phyloP scores from a whole-genome alignment of 1,140 invertebrate species.

The Mercenaria mercenaria region DNA sequence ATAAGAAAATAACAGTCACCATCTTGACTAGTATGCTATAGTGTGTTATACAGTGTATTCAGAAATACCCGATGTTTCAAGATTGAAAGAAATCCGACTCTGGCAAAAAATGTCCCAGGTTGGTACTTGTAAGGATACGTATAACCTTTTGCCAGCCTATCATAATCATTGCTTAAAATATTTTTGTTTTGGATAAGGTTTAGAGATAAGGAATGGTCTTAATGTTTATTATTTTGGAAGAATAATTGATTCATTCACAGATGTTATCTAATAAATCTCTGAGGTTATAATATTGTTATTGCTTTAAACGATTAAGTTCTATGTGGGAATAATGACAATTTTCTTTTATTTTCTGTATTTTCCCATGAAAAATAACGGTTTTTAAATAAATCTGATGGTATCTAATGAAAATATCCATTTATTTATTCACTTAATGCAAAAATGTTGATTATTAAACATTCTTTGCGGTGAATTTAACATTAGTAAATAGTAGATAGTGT shows the following conservation, averaged over 20 bases:
- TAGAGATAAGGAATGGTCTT: neutral
- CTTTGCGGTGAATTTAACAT: conserved; percentile 1
- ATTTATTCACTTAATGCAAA: neutral
- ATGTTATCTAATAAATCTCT: conserved; percentile 36
- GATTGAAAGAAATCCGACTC: no score
- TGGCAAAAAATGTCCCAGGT: no score
- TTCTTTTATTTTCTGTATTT: conserved; percentile 43
- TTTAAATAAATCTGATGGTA: neutral
- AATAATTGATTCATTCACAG: neutral
- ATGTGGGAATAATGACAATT: conserved; percentile 14
- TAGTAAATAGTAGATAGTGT: neutral
- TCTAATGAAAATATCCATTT: conserved; percentile 36
- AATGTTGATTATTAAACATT: conserved; percentile 10
- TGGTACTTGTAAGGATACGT: no score
- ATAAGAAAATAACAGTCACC: no score
- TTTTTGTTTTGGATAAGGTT: neutral
- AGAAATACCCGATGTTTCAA: no score
- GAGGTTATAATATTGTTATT: neutral
- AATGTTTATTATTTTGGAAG: conserved; percentile 10
- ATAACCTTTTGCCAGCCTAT: neutral
- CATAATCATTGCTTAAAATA: neutral
- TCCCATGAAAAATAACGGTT: conserved; percentile 52
- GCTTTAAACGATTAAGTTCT: conserved; percentile 3
- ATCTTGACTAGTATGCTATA: no score
- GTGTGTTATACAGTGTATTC: no score